phyloP scores from a whole-genome alignment of 2,113 vertebrate species.

The Malurus elegans region DNA sequence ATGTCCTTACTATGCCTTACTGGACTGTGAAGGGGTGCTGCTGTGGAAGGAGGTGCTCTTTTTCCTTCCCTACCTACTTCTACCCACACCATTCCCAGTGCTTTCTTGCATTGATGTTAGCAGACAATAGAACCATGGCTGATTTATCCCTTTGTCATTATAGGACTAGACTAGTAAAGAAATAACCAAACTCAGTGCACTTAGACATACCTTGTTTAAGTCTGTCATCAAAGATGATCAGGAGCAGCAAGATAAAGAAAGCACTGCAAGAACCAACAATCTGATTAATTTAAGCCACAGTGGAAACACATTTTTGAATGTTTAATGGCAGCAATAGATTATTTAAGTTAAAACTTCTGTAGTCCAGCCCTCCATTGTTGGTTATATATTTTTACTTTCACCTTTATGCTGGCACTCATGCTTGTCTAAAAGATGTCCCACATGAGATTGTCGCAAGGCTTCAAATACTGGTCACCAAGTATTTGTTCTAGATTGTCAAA shows the following conservation, averaged over 20 bases:
- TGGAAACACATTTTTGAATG: neutral
- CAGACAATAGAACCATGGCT: neutral
- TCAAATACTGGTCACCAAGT: neutral
- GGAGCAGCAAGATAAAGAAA: neutral
- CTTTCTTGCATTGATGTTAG: neutral
- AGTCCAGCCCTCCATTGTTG: neutral
- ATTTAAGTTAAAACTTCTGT: neutral
- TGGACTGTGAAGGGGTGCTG: neutral
- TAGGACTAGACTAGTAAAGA: neutral
- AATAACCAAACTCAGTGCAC: neutral
- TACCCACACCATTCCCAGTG: neutral
- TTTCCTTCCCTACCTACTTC: neutral
- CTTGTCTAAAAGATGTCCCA: neutral
- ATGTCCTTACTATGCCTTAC: neutral
- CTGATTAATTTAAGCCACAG: neutral
- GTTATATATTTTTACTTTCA: neutral
- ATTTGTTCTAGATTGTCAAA: neutral
- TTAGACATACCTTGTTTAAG: neutral
- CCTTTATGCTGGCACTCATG: neutral
- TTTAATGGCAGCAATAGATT: neutral
- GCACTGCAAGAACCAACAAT: neutral
- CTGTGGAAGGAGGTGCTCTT: neutral
- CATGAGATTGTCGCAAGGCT: neutral
- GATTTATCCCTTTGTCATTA: neutral
- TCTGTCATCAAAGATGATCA: neutral